Base-by-base conservation (phyloP, 2,113 vertebrate species). In the Periophthalmodon schlosseri region DNA sequence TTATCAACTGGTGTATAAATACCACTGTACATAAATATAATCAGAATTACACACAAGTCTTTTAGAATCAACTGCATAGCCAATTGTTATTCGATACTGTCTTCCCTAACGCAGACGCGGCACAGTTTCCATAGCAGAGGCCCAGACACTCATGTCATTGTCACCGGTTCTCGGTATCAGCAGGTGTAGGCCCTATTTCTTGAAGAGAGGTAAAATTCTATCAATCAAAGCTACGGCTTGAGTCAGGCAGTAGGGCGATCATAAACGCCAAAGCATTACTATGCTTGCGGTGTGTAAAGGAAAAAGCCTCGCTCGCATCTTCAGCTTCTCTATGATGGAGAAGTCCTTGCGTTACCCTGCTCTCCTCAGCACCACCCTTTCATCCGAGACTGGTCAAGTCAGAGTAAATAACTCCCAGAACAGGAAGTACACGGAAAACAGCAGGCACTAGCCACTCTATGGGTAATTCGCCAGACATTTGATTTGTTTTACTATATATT, bases 351-450 rank as follows among this genome's bases (percentile, higher is more conserved):
- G 74, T 39, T 68, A 47, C 72, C 64, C 78, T 68, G 54, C 77
- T 85, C 84, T 85, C 89, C 80, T 90, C 89, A 91, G 88, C 86
- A 91, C 77, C 90, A 87, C 80, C 75, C 80, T 56, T 52, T 56
- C 47, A 75, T 57, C 70, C 63, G 18, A 21, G 69, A 34, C 65
- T 54, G 24, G 28, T 85, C 83, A 89, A 88, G 80, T 16, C 50
- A 68, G 1, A 70, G 39, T 58, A 10, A 23, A 49, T 57, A 2
- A 15, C 28, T 2, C 11, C 36, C 65, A 2, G 8, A 0, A 81
- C 84, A 46, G 86, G 87, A 90, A 87, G 78, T 80, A 11, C 39
- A 2, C 2, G 13, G 10, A 65, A 65, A 21, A n/a, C 20, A 56
- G 7, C 9, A 20, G n/a, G 8, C 16, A 20, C 20, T 20, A 33